A percentile compares a stretch with the other conserved stretches of the same genome.
Evolutionary conservation across 2,888 invertebrate genomes (phyloP).

Genomic region (Aricia artaxerxes): DNA sequence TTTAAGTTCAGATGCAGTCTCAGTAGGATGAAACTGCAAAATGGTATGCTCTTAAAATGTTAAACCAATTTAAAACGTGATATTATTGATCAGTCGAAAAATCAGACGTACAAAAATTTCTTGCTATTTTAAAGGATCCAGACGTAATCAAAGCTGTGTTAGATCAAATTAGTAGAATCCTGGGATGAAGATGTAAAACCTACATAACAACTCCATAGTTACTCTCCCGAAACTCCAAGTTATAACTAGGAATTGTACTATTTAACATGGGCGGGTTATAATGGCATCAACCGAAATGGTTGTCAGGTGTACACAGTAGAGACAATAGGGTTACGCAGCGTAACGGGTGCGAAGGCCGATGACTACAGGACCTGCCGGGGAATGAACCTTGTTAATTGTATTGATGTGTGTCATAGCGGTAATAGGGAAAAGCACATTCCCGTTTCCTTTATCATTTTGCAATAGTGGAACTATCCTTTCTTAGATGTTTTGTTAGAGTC

Average conservation of each 20-base stretch:
- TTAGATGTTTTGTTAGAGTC: not conserved
- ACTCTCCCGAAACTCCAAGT: not conserved
- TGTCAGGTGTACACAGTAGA: constrained; percentile 50
- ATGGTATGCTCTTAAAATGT: no score
- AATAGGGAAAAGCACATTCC: not conserved
- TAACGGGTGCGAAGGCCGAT: constrained; percentile 73
- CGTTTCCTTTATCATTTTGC: no score
- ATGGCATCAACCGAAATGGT: constrained; percentile 40
- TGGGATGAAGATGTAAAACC: no score
- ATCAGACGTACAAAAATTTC: no score
- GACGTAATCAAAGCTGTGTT: no score
- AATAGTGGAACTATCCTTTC: no score
- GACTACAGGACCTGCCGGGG: constrained; percentile 60
- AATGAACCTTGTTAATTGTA: constrained; percentile 60
- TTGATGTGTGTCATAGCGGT: constrained; percentile 20
- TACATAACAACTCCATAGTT: not conserved
- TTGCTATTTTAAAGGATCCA: no score
- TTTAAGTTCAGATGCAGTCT: no score
- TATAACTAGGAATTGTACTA: not conserved
- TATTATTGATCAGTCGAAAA: no score
- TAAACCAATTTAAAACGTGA: no score
- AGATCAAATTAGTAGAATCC: no score
- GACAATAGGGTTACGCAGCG: constrained; percentile 73
- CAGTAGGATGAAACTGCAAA: no score
- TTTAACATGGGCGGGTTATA: constrained; percentile 39